These are phyloP conservation scores for Apteryx mantelli DNA, from an alignment of 2,113 vertebrate genomes.

Conservation along the genomic window DNA sequence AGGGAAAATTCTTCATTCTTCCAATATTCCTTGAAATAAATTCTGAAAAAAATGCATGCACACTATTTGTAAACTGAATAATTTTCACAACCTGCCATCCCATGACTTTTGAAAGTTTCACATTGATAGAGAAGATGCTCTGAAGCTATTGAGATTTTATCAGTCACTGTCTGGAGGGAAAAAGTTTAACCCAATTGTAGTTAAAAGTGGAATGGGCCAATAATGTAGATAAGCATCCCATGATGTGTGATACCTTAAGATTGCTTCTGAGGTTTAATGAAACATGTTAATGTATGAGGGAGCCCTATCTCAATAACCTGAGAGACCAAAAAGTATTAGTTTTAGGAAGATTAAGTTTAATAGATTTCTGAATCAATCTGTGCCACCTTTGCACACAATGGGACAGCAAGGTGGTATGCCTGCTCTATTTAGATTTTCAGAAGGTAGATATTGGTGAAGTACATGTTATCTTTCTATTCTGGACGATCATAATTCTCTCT, in stretches of 20 bases:
- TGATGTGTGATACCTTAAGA: slow-evolving; percentile 44
- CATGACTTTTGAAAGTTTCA: neutral
- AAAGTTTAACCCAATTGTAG: neutral
- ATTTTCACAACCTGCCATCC: slow-evolving; percentile 6
- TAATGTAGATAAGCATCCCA: slow-evolving; percentile 47
- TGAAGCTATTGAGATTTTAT: slow-evolving; percentile 42
- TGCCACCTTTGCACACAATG: neutral
- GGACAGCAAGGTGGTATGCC: slow-evolving; percentile 20
- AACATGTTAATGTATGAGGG: slow-evolving; percentile 26
- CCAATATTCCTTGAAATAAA: neutral
- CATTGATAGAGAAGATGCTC: neutral
- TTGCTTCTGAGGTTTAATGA: slow-evolving; percentile 48
- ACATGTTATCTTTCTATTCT: neutral
- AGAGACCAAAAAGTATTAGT: slow-evolving; percentile 31
- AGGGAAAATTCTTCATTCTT: neutral
- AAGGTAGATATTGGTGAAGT: slow-evolving; percentile 35
- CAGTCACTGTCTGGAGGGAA: neutral
- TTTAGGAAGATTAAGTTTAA: slow-evolving; percentile 65
- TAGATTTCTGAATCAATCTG: slow-evolving; percentile 54
- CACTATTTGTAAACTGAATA: neutral
- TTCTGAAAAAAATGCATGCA: neutral
- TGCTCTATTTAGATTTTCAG: slow-evolving; percentile 41
- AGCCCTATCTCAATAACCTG: slow-evolving; percentile 37
- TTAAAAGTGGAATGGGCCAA: slow-evolving; percentile 32
- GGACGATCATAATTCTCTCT: neutral